Evolutionary conservation across 2,113 vertebrate species (phyloP).

Genomic region (Chinchilla lanigera): DNA sequence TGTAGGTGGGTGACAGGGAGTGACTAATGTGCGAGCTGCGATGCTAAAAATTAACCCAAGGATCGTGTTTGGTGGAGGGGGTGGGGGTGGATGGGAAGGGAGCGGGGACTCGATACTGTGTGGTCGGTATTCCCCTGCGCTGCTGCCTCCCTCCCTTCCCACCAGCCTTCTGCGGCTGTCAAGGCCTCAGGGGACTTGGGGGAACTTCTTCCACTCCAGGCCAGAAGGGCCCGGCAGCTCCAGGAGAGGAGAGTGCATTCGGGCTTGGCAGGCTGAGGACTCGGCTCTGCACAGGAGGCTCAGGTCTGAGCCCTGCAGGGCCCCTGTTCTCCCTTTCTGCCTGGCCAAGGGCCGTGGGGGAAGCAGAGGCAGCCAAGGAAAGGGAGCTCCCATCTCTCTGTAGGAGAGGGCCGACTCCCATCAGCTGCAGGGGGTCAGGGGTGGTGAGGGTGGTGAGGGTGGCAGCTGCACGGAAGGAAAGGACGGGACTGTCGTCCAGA

Average conservation of each 20-base stretch:
- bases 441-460: too few species aligned
- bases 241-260: background rate
- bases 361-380: background rate
- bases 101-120: conserved; percentile 48
- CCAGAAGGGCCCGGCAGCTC: background rate
- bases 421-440: background rate
- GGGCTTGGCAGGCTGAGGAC: background rate
- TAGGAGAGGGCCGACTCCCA: background rate
- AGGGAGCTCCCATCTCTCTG: too few species aligned
- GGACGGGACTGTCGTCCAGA: background rate
- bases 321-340: background rate
- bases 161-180: conserved; percentile 61
- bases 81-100: conserved; percentile 63
- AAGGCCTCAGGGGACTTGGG: background rate
- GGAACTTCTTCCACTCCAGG: background rate
- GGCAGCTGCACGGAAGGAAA: background rate
- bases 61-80: conserved; percentile 77
- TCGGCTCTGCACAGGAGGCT: background rate
- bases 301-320: background rate
- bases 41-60: conserved; percentile 82
- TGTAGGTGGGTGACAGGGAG: conserved; percentile 84
- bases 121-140: conserved; percentile 69
- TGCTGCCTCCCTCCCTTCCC: background rate
- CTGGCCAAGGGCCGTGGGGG: too few species aligned
- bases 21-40: conserved; percentile 82